Base-by-base conservation (phyloP, 2,113 vertebrate species). In the Psilopogon haemacephalus region DNA sequence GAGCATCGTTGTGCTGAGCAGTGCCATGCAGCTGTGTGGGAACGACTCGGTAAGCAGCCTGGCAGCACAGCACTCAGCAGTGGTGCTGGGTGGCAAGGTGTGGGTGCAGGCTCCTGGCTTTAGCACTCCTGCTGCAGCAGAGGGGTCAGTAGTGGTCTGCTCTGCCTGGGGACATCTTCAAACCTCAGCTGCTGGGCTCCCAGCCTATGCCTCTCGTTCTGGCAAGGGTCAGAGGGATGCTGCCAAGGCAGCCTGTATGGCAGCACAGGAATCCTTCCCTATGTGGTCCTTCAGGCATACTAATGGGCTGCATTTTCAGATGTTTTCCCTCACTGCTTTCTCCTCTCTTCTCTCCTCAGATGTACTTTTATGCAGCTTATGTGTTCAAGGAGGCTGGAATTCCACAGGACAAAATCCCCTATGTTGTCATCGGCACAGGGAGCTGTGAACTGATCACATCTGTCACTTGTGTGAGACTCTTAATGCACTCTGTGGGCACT, bases 1-100 rank as follows among this genome's bases (percentile, higher is more conserved):
- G 46, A 97, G 98, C 24, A 93, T 99, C 38, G 55, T 98, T 10
- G 93, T 99, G 68, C 96, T 99, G 94, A 98, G 98, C 97, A 98
- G 98, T 0, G 98, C 98, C 95, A 98, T 99, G 98, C 98, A 99
- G 95, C 98, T 99, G 74, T 99, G 98, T 8, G 98, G 98, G 8
- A 99, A 99, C 5, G 98, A 99, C 89, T 98, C 98, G 60, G 98
- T 99, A 80, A 98, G 98, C 89, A 37, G 44, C 35, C 56, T 1
- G 9, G 44, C 38, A 59, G 26, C 21, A 35, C 2, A 24, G 27
- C 52, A 17, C 58, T 24, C 5, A 26, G 37, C 60, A 1, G 50
- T 65, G 75, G 32, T 0, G 1, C 35, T 44, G 28, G 8, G 2
- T 6, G 0, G 0, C 1, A 14, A 30, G 21, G 5, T 2, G 0